Evolutionary conservation across 2,888 invertebrate species (phyloP), one percentile per base, ranked within the genome.

Genomic region (Gastrophysa polygoni): DNA sequence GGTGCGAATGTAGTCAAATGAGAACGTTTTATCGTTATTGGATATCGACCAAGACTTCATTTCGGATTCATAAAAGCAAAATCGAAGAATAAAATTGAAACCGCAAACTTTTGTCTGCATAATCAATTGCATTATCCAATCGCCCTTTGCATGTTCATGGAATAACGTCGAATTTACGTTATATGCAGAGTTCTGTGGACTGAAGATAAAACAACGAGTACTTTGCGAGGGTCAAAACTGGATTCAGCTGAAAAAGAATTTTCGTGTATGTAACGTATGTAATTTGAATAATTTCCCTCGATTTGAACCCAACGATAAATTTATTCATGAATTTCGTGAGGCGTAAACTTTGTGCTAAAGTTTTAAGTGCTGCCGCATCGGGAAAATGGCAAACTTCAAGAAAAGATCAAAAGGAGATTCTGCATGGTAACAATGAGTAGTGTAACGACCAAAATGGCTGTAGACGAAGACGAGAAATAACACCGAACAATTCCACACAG

Each of bases 31-130:
- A 32, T 20, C 51, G 20, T 51, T 51, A 51, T 51, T 51, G 51
- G 32, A 51, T 51, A 51, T 34, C 34, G 34, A 18, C 51, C 34
- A 32, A 18, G 20, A 17, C 20, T 17, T 7, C 16, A 34, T 34
- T 21, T 18, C 7, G 32, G 18, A 34, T 51, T 51, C 51, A 51
- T 51, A 32, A 29, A 29, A n/a, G 18, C 34, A 34, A 32, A 52
- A 38, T 51, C 18, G 51, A n/a, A 34, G 14, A 24, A 51, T 50
- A 29, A 49, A 50, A 50, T 38, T 52, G 52, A 34, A 52, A 43
- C 52, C 14, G 17, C 38, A 52, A 52, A 18, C 34, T 52, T 52
- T 7, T n/a, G n/a, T 43, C 7, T 32, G 5, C 32, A 52, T 52
- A 52, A 52, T 38, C 38, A 52, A 21, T 32, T 38, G 32, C n/a